Evolutionary conservation across 2,797 vertebrate genomes (phyloP).

Genomic region (Lophotriccus pileatus): DNA sequence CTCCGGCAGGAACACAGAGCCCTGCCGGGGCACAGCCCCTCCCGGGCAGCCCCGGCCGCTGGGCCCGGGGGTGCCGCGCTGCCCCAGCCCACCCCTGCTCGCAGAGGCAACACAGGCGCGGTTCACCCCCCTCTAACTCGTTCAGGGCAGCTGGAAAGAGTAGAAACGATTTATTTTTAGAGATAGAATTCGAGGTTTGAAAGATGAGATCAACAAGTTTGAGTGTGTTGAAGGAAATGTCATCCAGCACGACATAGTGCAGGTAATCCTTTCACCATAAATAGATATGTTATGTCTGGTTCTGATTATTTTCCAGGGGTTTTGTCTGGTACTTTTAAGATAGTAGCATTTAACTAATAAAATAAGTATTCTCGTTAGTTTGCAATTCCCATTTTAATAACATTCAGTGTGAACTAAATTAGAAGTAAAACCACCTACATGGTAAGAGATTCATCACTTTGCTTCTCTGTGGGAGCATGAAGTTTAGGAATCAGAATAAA

Average conservation of each 20-base stretch:
- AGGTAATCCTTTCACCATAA: not conserved
- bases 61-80: not conserved
- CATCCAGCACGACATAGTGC: not conserved
- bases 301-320: rapidly evolving
- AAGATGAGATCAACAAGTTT: not conserved
- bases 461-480: not conserved
- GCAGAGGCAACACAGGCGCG: rapidly evolving
- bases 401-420: not conserved
- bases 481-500: not conserved
- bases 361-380: not conserved
- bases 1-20: no score
- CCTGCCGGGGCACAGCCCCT: not conserved
- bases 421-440: rapidly evolving
- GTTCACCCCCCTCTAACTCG: rapidly evolving
- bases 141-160: not conserved
- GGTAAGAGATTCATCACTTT: not conserved
- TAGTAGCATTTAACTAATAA: not conserved
- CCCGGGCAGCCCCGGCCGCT: not conserved
- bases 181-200: not conserved
- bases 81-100: not conserved
- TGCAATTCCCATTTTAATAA: not conserved
- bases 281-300: not conserved
- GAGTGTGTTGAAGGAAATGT: not conserved
- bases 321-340: not conserved
- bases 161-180: not conserved